phyloP scores from a whole-genome alignment of 2,113 vertebrate genomes.

The Fregata magnificens region DNA sequence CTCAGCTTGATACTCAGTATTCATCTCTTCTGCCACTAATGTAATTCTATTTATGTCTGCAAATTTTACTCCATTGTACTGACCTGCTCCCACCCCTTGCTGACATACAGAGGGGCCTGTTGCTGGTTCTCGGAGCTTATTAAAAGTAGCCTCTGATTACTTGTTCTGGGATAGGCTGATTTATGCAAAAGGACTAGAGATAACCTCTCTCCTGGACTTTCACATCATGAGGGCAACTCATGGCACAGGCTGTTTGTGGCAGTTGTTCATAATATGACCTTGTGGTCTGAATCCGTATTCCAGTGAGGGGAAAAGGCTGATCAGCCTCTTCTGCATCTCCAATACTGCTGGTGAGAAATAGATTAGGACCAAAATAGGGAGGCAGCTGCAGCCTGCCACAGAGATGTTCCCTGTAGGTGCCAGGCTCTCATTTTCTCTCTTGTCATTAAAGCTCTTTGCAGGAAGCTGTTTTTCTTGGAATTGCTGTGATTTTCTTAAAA shows the following conservation, averaged over 20 bases:
- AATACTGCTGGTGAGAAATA: not conserved
- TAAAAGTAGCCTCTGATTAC: not conserved
- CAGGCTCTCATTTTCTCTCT: slow-evolving; percentile 13
- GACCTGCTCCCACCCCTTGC: not conserved
- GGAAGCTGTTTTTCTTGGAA: slow-evolving; percentile 27
- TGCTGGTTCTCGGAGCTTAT: not conserved
- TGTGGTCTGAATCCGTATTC: not conserved
- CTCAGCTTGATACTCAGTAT: not conserved
- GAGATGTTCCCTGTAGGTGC: not conserved
- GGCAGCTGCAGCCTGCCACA: not conserved
- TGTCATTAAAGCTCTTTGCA: slow-evolving; percentile 8
- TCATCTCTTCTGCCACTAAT: not conserved
- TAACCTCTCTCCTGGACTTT: not conserved
- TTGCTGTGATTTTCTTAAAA: slow-evolving; percentile 44
- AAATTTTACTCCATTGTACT: not conserved
- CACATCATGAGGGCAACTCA: not conserved
- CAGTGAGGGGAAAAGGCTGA: not conserved
- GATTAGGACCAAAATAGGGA: not conserved
- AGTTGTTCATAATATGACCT: not conserved
- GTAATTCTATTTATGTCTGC: not conserved
- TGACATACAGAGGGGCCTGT: not conserved
- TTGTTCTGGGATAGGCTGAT: not conserved
- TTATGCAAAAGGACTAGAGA: not conserved
- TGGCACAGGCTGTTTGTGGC: not conserved
- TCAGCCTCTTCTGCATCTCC: not conserved